Evolutionary conservation across 2,797 vertebrate species (phyloP), one percentile per base, ranked within the genome.

Genomic region (Sphenopsis melanotis): DNA sequence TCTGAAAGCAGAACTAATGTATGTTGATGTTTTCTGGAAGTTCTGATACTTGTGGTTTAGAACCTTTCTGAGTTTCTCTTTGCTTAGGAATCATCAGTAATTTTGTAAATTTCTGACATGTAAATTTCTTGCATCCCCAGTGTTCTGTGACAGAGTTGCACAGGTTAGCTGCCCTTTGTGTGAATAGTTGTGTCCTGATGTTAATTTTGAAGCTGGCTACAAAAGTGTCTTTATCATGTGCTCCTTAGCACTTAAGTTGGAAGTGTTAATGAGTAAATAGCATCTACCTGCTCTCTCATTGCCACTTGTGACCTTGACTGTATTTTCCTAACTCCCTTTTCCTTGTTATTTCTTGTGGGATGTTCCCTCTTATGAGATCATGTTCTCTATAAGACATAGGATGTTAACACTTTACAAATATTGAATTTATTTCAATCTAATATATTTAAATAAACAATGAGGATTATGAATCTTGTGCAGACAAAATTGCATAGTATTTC

Each of bases 231-330:
- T 61, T 70, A 21, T 79, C 53, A 76, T 22, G 26, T 72, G 61
- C 22, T 49, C 50, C 50, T 34, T 49, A 52, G 59, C 3, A 1
- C 47, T 61, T n/a, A 21, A 7, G 11, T 26, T 69, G 70, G 30
- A 72, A 41, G 56, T 70, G 47, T 82, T 94, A 87, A 82, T 65
- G 11, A 50, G 55, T 69, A 90, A 90, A 47, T 65, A 50, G 14
- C 15, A 34, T 0, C 2, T 72, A 14, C n/a, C 11, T 75, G 14
- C 17, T 8, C 8, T 56, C n/a, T 69, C 39, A 36, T 59, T 18
- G 5, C 30, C 12, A 9, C 6, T 39, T 59, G 23, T 47, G 81
- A 84, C 55, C 19, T 42, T 61, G 61, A 12, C 66, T 72, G 10
- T 79, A 1, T 55, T 72, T 83, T 89, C 30, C 53, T 37, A 3